Evolutionary conservation across 2,797 vertebrate genomes (phyloP).

Genomic region (Megaceryle alcyon): DNA sequence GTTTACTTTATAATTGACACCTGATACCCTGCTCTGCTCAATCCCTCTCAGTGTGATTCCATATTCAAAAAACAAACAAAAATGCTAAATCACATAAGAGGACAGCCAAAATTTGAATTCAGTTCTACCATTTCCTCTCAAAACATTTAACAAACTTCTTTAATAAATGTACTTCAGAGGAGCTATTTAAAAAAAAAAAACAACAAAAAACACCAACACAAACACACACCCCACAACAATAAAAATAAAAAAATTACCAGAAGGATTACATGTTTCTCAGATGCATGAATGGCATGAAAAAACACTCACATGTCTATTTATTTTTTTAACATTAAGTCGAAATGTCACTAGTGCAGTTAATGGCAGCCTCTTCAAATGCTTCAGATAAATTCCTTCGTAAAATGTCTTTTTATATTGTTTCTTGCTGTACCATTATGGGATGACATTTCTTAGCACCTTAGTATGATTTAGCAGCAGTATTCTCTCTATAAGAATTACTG

Average conservation of each 20-base stretch:
- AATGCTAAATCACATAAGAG: background rate
- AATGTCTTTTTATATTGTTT: conserved; percentile 22
- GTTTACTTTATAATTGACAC: background rate
- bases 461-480: background rate
- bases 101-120: background rate
- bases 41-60: background rate
- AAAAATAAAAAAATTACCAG: background rate
- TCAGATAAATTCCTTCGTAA: background rate
- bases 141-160: background rate
- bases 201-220: too few species aligned
- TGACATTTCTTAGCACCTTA: background rate
- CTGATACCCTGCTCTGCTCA: background rate
- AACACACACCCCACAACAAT: too few species aligned
- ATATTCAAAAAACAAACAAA: background rate
- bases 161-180: background rate
- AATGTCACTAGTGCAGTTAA: background rate
- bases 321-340: background rate
- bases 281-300: background rate
- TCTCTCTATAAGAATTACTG: background rate
- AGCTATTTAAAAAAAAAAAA: background rate
- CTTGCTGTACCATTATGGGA: conserved; percentile 1
- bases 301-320: background rate
- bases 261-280: background rate
- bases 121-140: background rate
- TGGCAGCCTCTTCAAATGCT: background rate